phyloP scores from a whole-genome alignment of 2,113 vertebrate species.

The Cranoglanis bouderius region DNA sequence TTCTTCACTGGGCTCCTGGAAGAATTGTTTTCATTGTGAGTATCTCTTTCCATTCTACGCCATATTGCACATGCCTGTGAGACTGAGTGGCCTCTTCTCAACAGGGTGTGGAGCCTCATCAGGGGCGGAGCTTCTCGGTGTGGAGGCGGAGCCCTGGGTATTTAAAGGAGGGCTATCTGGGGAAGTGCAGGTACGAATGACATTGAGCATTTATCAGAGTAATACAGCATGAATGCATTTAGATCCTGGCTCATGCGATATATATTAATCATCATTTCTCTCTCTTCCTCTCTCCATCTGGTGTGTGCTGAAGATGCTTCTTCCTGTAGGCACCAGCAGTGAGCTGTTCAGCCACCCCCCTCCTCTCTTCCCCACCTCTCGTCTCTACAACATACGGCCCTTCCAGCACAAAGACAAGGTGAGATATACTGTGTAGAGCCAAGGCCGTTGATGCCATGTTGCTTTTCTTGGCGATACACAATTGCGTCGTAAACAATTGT shows the following conservation, averaged over 20 bases:
- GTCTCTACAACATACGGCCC: slow-evolving; percentile 78
- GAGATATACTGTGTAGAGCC: slow-evolving; percentile 17
- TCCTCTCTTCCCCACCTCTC: slow-evolving; percentile 79
- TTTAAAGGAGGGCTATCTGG: slow-evolving; percentile 81
- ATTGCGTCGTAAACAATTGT: not conserved
- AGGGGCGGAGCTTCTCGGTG: slow-evolving; percentile 65
- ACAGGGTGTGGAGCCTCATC: slow-evolving; percentile 80
- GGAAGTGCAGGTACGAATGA: slow-evolving; percentile 79
- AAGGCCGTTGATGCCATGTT: not conserved
- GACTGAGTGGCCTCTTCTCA: slow-evolving; percentile 19
- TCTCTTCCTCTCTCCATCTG: slow-evolving; percentile 14
- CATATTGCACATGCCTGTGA: not conserved
- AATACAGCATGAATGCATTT: not conserved
- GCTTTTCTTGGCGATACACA: not conserved
- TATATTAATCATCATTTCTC: not conserved
- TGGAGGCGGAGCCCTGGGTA: slow-evolving; percentile 79
- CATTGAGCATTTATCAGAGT: not conserved
- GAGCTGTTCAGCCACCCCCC: slow-evolving; percentile 86
- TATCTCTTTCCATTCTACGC: slow-evolving; percentile 36
- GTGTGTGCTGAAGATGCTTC: slow-evolving; percentile 74
- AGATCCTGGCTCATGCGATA: not conserved
- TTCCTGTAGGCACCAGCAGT: slow-evolving; percentile 77
- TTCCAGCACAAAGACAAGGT: slow-evolving; percentile 83
- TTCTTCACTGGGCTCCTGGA: slow-evolving; percentile 76
- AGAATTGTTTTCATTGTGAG: slow-evolving; percentile 86